phyloP scores from a whole-genome alignment of 1,140 invertebrate species.

The Saxidomus purpurata region DNA sequence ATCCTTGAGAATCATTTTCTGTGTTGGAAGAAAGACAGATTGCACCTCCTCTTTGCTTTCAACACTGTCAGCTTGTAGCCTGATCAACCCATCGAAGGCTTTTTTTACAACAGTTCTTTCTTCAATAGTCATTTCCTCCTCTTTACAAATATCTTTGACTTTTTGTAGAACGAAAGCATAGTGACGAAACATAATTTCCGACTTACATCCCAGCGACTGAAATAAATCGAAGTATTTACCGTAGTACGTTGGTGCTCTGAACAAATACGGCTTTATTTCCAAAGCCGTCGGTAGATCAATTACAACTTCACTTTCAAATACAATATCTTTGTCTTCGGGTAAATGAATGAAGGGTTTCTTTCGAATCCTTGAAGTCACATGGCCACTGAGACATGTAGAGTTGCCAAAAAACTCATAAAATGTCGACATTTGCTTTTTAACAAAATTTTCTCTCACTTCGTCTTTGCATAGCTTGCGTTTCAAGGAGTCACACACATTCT shows the following conservation, averaged over 20 bases:
- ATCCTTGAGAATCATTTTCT: constrained; percentile 1
- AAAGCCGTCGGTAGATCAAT: background rate
- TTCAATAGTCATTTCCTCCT: background rate
- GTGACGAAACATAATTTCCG: background rate
- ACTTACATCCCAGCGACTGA: background rate
- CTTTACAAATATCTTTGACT: background rate
- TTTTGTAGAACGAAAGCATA: background rate
- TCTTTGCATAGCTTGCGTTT: background rate
- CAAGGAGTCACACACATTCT: background rate
- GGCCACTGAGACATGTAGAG: background rate
- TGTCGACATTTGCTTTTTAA: background rate
- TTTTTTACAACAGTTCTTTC: background rate
- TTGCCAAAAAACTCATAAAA: constrained; percentile 10
- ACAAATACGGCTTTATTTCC: constrained; percentile 30
- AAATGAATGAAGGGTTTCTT: constrained; percentile 5
- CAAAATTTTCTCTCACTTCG: background rate
- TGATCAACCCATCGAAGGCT: background rate
- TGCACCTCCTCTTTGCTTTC: background rate
- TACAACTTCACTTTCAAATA: background rate
- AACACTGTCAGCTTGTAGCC: background rate
- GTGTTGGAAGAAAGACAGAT: background rate
- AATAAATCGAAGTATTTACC: constrained; percentile 29
- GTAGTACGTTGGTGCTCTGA: constrained; percentile 5
- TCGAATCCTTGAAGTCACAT: background rate
- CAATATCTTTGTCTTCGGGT: constrained; percentile 30